Evolutionary conservation across 2,797 vertebrate genomes (phyloP), one percentile per base, ranked within the genome.

Genomic region (Sciaenops ocellatus): DNA sequence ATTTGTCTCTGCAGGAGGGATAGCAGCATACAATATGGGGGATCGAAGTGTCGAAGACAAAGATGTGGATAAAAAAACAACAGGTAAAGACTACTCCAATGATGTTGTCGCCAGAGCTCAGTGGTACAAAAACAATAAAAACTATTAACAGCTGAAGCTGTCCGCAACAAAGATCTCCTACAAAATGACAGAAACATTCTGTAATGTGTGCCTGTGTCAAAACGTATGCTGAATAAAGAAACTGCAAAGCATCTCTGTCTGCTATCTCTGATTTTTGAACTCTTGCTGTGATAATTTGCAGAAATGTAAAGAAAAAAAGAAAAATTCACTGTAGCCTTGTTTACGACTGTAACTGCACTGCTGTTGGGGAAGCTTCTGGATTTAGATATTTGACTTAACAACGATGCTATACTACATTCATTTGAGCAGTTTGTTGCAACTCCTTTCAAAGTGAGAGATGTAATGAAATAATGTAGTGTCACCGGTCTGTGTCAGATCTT

Each of bases 21-120:
- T 73, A n/a, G 89, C 88, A 5, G 91, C 91, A 62, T 93, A 93
- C 84, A 92, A 90, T 3, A 51, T 38, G 54, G 90, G 91, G 1
- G 70, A 62, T 9, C 1, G 11, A 26, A 84, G 38, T 0, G 74
- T 93, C n/a, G 0, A 38, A 2, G 34, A 38, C 34, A 38, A 44
- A 0, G 0, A 7, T 0, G 82, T 92, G 48, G 92, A 93, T 48
- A 10, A 0, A 0, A 0, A 2, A 0, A 86, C 90, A n/a, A 78
- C 82, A 16, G 83, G 87, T 0, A 0, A 11, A 51, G 85, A 93
- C 62, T 88, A 90, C 28, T 54, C 88, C 78, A 93, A 76, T 42
- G 89, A 93, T 7, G 87, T 92, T 5, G 63, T 80, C 59, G 79
- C 80, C 78, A 90, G 90, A 76, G 85, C 89, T 65, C 64, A 91